Base-by-base conservation (phyloP, 2,113 vertebrate genomes). In the Sinocyclocheilus rhinocerous region DNA sequence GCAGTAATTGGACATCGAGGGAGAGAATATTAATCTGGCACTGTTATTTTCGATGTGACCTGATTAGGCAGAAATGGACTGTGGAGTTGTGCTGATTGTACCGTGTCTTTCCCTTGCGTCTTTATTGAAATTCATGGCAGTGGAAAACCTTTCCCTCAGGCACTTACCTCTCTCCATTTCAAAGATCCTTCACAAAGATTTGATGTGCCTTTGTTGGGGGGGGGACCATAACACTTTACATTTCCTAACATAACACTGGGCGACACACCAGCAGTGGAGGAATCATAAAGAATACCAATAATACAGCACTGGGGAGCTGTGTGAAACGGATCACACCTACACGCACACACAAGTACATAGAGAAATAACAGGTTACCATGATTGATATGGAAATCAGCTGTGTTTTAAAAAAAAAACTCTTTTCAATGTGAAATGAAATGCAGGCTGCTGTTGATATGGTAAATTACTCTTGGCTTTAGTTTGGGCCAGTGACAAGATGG, bases 371-470 rank as follows among this genome's bases (percentile, higher is more conserved):
- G 84, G 84, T 76, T 80, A 75, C 3, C 42, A 12, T 69, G 84
- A 92, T 91, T 91, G 88, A 91, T 92, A 93, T 94, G 91, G 90
- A 93, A 93, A 94, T 93, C 77, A 89, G 85, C 33, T 33, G 55
- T 61, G 67, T n/a, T 70, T 83, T 63, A 9, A 4, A 3, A 78
- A 87, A 9, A 4, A 3, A 78, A 87, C 76, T 65, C 57, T 81
- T 89, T 81, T 76, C 75, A 73, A 69, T 80, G 76, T 83, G 65
- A 90, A 90, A 86, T 84, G 85, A 91, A 89, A 83, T 65, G 77
- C 24, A 29, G 75, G 16, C 45, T 15, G 22, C 33, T 70, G 65
- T 84, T 86, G 81, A 91, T 90, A 78, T 84, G 76, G 77, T 83
- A 67, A 90, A 89, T 67, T 87, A 48, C 45, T 48, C 45, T 48